Evolutionary conservation across 2,888 invertebrate species (phyloP).

Genomic region (Hemithea aestivaria): DNA sequence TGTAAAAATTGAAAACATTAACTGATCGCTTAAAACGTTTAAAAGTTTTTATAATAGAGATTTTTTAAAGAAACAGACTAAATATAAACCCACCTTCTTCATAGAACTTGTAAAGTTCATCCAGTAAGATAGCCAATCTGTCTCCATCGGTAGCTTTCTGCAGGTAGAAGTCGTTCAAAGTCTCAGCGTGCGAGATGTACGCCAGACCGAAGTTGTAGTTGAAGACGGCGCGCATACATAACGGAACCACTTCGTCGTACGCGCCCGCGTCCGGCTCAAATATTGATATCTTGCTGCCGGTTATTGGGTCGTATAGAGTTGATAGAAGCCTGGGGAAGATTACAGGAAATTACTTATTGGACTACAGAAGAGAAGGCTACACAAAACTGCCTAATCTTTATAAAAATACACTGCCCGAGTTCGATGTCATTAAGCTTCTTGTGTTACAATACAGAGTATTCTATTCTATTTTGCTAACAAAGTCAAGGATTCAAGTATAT

Average conservation of each 20-base stretch:
- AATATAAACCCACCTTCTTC: conserved; percentile 65
- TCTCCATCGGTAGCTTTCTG: conserved; percentile 76
- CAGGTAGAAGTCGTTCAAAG: conserved; percentile 80
- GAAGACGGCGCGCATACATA: conserved; percentile 82
- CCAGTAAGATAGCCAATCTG: conserved; percentile 75
- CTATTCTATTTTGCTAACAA: too few species aligned
- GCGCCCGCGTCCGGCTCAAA: conserved; percentile 77
- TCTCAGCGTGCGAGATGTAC: conserved; percentile 78
- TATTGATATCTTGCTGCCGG: conserved; percentile 69
- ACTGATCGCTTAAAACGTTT: too few species aligned
- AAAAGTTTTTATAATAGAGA: too few species aligned
- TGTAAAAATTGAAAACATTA: too few species aligned
- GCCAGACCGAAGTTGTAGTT: conserved; percentile 78
- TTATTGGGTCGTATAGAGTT: conserved; percentile 78
- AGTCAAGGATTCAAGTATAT: too few species aligned
- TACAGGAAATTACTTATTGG: too few species aligned
- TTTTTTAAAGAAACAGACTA: too few species aligned
- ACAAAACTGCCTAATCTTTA: too few species aligned
- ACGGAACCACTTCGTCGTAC: conserved; percentile 66
- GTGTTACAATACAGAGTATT: too few species aligned
- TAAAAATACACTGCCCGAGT: too few species aligned
- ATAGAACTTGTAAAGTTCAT: conserved; percentile 77
- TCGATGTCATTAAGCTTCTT: too few species aligned
- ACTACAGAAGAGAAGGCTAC: too few species aligned
- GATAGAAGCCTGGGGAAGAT: conserved; percentile 80